Base-by-base conservation (phyloP, 2,797 vertebrate genomes). In the Hylomyscus alleni region DNA sequence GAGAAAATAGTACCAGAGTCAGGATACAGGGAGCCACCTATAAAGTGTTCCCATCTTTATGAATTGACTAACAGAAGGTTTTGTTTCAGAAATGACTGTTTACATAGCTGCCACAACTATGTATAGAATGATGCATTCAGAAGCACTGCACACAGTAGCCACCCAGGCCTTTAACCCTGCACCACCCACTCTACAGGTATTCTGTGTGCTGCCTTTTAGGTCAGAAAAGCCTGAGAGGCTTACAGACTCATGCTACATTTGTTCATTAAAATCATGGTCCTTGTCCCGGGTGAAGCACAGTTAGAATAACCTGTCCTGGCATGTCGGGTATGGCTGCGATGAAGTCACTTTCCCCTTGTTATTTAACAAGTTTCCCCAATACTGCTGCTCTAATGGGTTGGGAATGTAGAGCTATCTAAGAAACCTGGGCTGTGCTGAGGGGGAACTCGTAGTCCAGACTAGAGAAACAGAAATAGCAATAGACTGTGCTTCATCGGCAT, bases 11-110 rank as follows among this genome's bases (percentile, higher is more conserved):
- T 69, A 47, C 54, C 54, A 93, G 62, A 40, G 89, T 83, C 62
- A 80, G 54, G 95, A 80, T 83, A 82, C 10, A 73, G 73, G 31
- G 11, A 88, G 20, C 89, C 24, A 77, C 47, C 81, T 91, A 17
- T 81, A 88, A 37, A 94, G n/a, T 67, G 11, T 95, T 92, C 93
- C 60, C 83, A 4, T 87, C 65, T 94, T 88, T 90, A 92, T 54
- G 17, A 89, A 91, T 60, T 83, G 56, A 88, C 54, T 94, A 37
- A 37, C 69, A 96, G 60, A 96, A 94, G 78, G 67, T 31, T 82
- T 52, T 37, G 34, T 93, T 97, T 95, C 86, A 84, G 60, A 95
- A 95, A 81, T 80, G 82, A 82, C 90, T 34, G 69, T 24, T 72
- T 3, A 4, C 65, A 44, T 52, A 44, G 17, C 72, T 84, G 65